Percentiles rank a stretch among this genome's conserved stretches.
Evolutionary conservation across 2,888 invertebrate genomes (phyloP).

Genomic region (Alsophila aescularia): DNA sequence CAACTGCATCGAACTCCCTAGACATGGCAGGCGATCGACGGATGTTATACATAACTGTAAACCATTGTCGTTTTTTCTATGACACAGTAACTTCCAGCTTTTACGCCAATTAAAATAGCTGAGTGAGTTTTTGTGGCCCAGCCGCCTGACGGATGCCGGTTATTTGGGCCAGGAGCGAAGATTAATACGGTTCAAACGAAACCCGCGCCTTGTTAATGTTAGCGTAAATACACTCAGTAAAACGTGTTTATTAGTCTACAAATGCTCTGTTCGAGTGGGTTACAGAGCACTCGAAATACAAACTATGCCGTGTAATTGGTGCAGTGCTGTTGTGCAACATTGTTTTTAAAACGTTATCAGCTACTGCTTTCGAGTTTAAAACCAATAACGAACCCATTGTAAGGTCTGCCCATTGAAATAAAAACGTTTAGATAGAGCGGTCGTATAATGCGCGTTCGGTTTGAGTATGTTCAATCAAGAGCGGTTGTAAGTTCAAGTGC

Average conservation of each 20-base stretch:
- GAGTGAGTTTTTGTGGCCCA: constrained; percentile 71
- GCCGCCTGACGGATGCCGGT: constrained; percentile 69
- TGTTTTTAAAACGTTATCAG: constrained; percentile 52
- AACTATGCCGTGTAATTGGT: constrained; percentile 69
- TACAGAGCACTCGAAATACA: constrained; percentile 61
- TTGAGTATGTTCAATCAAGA: constrained; percentile 38
- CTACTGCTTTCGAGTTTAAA: constrained; percentile 38
- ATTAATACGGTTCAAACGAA: constrained; percentile 75
- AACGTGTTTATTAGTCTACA: constrained; percentile 72
- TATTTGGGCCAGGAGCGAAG: constrained; percentile 72
- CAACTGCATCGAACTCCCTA: neutral
- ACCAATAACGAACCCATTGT: constrained; percentile 51
- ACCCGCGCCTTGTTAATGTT: constrained; percentile 64
- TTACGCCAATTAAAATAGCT: constrained; percentile 83
- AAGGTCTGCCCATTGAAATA: constrained; percentile 23
- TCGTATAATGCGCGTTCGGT: constrained; percentile 33
- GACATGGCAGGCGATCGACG: constrained; percentile 34
- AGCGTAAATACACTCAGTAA: constrained; percentile 69
- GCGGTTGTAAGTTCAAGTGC: constrained; percentile 68
- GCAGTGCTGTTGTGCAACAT: constrained; percentile 54
- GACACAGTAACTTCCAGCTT: constrained; percentile 62
- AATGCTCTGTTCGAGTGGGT: constrained; percentile 57
- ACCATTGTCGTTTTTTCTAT: constrained; percentile 64
- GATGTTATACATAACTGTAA: constrained; percentile 51
- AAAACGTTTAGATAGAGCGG: constrained; percentile 24